Conservation (phyloP, 2,113 vertebrate species). For the Mungos mungo region DNA sequence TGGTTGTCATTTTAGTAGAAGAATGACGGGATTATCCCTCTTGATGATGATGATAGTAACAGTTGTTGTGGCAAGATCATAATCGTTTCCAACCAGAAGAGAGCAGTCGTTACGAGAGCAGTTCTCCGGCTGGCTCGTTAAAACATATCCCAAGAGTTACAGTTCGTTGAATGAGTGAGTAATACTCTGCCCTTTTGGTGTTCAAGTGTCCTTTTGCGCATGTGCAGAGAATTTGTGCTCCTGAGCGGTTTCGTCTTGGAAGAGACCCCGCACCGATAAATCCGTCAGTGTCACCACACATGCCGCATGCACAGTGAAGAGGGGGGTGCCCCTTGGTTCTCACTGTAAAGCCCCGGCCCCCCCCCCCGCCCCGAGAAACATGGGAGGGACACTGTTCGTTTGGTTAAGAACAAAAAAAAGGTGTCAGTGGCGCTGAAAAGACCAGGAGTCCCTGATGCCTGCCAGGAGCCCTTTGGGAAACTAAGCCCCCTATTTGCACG, state of each 20-base stretch:
- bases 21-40: background rate
- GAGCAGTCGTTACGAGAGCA: background rate
- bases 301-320: background rate
- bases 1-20: background rate
- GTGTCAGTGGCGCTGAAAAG: background rate
- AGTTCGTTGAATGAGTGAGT: background rate
- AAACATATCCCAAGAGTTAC: background rate
- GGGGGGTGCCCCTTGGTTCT: background rate
- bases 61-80: background rate
- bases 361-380: background rate
- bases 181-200: background rate
- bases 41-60: background rate
- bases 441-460: background rate
- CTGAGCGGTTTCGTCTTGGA: background rate
- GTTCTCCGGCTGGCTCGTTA: background rate
- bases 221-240: background rate
- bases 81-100: background rate
- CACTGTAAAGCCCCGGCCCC: background rate
- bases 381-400: background rate
- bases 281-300: fast-evolving
- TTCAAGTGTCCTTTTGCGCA: background rate
- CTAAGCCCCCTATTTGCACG: background rate
- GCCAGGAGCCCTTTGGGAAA: background rate
- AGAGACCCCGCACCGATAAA: background rate
- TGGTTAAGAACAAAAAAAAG: background rate